Evolutionary conservation across 2,113 vertebrate genomes (phyloP).

Genomic region (Muntiacus muntjak): DNA sequence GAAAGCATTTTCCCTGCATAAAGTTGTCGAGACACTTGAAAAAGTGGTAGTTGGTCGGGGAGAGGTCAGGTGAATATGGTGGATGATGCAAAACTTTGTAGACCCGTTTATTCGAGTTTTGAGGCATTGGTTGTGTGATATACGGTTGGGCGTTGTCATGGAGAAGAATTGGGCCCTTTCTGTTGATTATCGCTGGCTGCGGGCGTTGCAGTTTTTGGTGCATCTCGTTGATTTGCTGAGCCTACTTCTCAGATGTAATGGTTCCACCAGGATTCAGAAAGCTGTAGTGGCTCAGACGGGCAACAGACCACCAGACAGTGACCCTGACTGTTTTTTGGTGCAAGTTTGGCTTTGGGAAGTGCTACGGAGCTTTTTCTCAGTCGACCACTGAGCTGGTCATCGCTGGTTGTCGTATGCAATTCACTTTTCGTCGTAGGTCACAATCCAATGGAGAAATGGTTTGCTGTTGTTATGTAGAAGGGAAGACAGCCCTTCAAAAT

Average conservation of each 20-base stretch:
- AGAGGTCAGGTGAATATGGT: not conserved
- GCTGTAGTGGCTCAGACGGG: not conserved
- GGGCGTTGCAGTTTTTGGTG: not conserved
- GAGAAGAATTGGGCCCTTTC: not conserved
- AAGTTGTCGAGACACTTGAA: not conserved
- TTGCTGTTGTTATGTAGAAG: not conserved
- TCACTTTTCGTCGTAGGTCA: not conserved
- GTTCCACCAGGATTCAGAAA: not conserved
- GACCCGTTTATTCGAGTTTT: not conserved
- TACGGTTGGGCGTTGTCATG: accelerated
- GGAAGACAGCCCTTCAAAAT: not conserved
- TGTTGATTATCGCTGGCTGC: not conserved
- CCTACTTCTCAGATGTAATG: not conserved
- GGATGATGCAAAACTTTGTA: not conserved
- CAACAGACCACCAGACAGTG: not conserved
- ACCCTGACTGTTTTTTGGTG: not conserved
- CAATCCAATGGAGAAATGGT: not conserved
- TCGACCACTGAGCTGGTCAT: not conserved
- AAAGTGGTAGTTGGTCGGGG: not conserved
- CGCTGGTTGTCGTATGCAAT: accelerated
- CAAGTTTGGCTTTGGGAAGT: not conserved
- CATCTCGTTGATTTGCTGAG: not conserved
- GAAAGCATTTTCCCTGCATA: not conserved
- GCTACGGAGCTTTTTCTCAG: not conserved
- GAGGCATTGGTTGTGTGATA: not conserved